phyloP scores from a whole-genome alignment of 1,140 invertebrate genomes.

The Megalonaias nervosa region DNA sequence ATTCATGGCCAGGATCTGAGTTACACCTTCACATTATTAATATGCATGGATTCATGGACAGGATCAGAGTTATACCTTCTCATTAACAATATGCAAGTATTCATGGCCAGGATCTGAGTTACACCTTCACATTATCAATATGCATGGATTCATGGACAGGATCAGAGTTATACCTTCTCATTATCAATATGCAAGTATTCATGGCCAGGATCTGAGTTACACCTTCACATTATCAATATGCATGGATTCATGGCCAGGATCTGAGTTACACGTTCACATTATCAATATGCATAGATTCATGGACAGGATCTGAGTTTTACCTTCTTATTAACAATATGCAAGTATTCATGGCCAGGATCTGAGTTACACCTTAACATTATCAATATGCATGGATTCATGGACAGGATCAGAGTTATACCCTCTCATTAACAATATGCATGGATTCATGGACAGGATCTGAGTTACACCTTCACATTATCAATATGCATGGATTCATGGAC shows the following conservation, averaged over 20 bases:
- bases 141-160: no score
- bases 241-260: no score
- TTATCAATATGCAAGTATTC: no score
- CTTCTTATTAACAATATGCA: conserved; percentile 81
- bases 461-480: conserved; percentile 77
- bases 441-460: no score
- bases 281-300: no score
- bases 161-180: no score
- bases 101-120: neutral
- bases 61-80: conserved; percentile 72
- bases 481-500: conserved; percentile 61
- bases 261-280: no score
- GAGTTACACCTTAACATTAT: conserved; percentile 77
- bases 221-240: no score
- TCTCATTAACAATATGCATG: conserved; percentile 77
- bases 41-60: conserved; percentile 12
- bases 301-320: conserved; percentile 51
- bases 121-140: conserved; percentile 79
- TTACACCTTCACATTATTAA: conserved; percentile 79
- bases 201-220: no score
- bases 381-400: conserved; percentile 68
- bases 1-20: no score
- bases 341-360: no score
- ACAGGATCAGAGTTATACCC: conserved; percentile 63
- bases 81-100: conserved; percentile 74